These are phyloP conservation scores for Seladonia tumulorum DNA, from an alignment of 2,888 invertebrate species.

Conservation along the genomic window DNA sequence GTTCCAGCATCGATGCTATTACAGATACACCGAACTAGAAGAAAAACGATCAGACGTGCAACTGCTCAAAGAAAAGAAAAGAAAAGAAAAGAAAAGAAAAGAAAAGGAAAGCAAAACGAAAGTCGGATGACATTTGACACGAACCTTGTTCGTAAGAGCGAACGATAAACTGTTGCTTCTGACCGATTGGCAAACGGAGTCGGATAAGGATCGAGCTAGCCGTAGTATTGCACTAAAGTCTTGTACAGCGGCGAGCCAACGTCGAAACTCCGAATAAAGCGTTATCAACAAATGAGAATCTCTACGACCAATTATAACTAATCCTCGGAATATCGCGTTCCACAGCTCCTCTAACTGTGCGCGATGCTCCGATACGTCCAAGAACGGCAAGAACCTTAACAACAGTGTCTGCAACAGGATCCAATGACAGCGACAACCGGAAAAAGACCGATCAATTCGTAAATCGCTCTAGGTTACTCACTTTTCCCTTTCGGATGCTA, in stretches of 20 bases:
- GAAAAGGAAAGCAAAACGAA: not conserved
- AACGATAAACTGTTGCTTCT: conserved; percentile 83
- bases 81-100: not conserved
- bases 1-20: conserved; percentile 85
- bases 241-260: conserved; percentile 83
- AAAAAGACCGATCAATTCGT: not conserved
- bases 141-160: conserved; percentile 85
- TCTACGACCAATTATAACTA: conserved; percentile 86
- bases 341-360: conserved; percentile 86
- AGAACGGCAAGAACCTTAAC: conserved; percentile 88
- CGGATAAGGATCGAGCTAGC: conserved; percentile 78
- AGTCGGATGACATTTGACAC: conserved; percentile 41
- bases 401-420: conserved; percentile 87
- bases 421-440: not conserved
- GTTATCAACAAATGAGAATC: conserved; percentile 86
- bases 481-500: conserved; percentile 93
- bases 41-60: conserved; percentile 17
- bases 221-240: conserved; percentile 72
- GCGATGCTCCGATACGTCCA: conserved; percentile 85
- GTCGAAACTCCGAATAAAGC: conserved; percentile 87
- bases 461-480: conserved; percentile 78
- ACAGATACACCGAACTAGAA: conserved; percentile 86
- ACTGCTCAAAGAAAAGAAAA: not conserved
- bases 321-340: conserved; percentile 86
- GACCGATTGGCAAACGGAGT: conserved; percentile 75